Percentiles rank a stretch among this genome's conserved stretches.
Evolutionary conservation across 2,797 vertebrate species (phyloP).

Genomic region (Florisuga fusca): DNA sequence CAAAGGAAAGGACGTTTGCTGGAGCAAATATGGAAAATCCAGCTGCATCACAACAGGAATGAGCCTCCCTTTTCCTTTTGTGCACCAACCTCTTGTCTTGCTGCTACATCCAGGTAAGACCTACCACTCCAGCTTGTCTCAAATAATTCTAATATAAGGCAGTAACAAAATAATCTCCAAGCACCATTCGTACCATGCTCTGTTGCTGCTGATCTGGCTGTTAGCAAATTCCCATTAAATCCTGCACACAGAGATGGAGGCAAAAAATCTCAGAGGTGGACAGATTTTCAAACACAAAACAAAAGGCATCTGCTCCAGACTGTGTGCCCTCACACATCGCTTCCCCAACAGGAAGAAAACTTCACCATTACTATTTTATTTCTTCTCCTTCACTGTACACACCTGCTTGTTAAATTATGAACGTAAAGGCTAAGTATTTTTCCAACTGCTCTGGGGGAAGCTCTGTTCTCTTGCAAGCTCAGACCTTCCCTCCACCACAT

Average conservation of each 20-base stretch:
- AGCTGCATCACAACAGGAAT: not conserved
- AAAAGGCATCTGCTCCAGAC: not conserved
- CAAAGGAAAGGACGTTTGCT: not conserved
- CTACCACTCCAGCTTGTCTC: not conserved
- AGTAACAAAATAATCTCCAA: not conserved
- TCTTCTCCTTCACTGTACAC: not conserved
- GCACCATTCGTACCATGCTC: rapidly evolving
- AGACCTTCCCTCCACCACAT: not conserved
- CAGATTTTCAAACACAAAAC: not conserved
- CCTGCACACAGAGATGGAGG: not conserved
- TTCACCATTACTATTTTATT: not conserved
- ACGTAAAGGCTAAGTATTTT: not conserved
- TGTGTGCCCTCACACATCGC: not conserved
- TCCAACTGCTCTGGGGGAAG: not conserved
- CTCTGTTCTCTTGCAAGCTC: not conserved
- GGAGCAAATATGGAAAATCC: not conserved
- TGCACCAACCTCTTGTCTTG: not conserved
- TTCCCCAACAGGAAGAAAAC: not conserved
- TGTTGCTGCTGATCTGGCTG: not conserved
- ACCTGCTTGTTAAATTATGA: not conserved
- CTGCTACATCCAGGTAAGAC: not conserved
- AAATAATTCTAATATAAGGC: not conserved
- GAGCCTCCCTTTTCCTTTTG: not conserved
- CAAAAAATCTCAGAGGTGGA: not conserved
- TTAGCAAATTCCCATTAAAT: not conserved